phyloP scores from a whole-genome alignment of 2,113 vertebrate genomes.

The Paramisgurnus dabryanus region DNA sequence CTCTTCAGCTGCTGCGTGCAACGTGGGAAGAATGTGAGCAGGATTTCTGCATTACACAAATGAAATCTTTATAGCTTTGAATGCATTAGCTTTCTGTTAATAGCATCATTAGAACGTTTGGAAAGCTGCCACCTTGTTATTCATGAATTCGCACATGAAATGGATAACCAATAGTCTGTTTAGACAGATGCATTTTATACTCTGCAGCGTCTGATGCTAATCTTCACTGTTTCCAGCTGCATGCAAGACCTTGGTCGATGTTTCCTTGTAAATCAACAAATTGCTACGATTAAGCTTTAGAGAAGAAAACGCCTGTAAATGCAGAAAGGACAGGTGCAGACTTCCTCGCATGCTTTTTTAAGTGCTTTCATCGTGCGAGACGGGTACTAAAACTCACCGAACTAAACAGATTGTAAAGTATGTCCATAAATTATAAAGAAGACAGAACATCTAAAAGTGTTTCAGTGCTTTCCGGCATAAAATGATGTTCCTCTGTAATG shows the following conservation, averaged over 20 bases:
- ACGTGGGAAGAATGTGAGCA: slow-evolving; percentile 35
- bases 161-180: slow-evolving; percentile 46
- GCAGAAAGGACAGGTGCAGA: background rate
- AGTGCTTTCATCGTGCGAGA: slow-evolving; percentile 26
- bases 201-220: background rate
- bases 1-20: slow-evolving; percentile 23
- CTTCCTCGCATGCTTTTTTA: slow-evolving; percentile 18
- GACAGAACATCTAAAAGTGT: slow-evolving; percentile 48
- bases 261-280: slow-evolving; percentile 37
- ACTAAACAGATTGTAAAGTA: slow-evolving; percentile 40
- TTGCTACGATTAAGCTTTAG: background rate
- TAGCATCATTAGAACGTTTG: slow-evolving; percentile 56
- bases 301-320: background rate
- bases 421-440: slow-evolving; percentile 51
- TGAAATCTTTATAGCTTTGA: slow-evolving; percentile 51
- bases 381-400: slow-evolving; percentile 31
- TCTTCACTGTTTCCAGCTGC: background rate
- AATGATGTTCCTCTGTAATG: slow-evolving; percentile 31
- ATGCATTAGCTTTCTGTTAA: slow-evolving; percentile 55
- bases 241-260: background rate
- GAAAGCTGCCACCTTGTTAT: slow-evolving; percentile 54
- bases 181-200: slow-evolving; percentile 31
- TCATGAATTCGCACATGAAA: slow-evolving; percentile 49
- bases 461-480: slow-evolving; percentile 43
- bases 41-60: slow-evolving; percentile 28